phyloP scores from a whole-genome alignment of 2,888 invertebrate species.

The Pantelozetes paolii region DNA sequence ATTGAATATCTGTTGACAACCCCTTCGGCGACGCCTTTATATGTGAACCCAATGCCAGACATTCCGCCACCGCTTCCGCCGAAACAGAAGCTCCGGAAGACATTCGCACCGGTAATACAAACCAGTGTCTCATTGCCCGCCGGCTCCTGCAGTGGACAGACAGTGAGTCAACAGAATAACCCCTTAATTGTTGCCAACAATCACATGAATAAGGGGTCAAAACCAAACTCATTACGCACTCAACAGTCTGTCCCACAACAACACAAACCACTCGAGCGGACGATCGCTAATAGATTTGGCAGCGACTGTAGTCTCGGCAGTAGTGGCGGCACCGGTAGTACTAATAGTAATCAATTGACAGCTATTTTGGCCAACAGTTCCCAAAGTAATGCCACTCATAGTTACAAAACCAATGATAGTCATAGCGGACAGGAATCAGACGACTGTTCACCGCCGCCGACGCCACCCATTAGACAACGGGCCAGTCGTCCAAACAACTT shows the following conservation, averaged over 20 bases:
- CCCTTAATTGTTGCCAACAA: background rate
- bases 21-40: conserved; percentile 42
- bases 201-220: background rate
- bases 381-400: too few species aligned
- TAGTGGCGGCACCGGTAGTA: conserved; percentile 38
- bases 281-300: conserved; percentile 52
- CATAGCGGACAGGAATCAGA: conserved; percentile 7
- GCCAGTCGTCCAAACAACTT: background rate
- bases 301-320: conserved; percentile 38
- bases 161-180: background rate
- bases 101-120: background rate
- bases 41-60: conserved; percentile 41
- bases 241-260: conserved; percentile 40
- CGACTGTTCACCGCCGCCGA: conserved; percentile 18
- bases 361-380: background rate
- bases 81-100: conserved; percentile 51
- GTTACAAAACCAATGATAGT: conserved; percentile 25
- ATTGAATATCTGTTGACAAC: conserved; percentile 46
- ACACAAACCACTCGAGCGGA: conserved; percentile 72
- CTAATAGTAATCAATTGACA: background rate
- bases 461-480: conserved; percentile 16
- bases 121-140: conserved; percentile 10
- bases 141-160: background rate
- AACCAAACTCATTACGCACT: background rate
- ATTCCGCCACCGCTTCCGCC: conserved; percentile 65